These are phyloP conservation scores for Naja naja DNA, from an alignment of 2,113 vertebrate genomes.

Conservation along the genomic window DNA sequence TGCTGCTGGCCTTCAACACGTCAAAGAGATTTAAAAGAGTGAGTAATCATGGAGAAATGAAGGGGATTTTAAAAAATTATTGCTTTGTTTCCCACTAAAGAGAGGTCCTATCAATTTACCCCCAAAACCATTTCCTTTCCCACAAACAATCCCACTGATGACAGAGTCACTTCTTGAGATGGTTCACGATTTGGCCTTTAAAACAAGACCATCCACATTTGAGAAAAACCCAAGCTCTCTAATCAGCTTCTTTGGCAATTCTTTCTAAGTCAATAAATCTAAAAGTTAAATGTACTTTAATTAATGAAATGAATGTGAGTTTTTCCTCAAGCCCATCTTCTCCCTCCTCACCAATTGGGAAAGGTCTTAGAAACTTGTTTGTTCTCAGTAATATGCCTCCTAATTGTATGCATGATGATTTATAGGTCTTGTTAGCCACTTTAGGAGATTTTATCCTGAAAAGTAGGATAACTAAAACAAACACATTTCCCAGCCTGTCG, in stretches of 20 bases:
- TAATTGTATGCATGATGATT: neutral
- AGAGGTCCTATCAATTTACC: neutral
- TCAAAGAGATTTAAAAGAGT: neutral
- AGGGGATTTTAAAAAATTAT: neutral
- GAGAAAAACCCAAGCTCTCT: neutral
- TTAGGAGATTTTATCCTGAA: neutral
- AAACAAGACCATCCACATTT: neutral
- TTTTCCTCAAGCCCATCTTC: neutral
- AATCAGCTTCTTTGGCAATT: neutral
- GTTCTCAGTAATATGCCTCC: neutral
- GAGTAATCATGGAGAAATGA: neutral
- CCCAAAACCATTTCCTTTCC: neutral
- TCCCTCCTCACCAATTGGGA: neutral
- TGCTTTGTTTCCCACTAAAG: neutral
- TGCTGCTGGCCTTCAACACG: neutral
- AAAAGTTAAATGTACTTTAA: neutral
- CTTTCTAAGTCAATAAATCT: neutral
- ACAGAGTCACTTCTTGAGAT: neutral
- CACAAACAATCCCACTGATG: neutral
- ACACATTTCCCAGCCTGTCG: neutral
- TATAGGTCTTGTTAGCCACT: neutral
- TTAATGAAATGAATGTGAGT: neutral
- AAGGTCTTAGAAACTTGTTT: neutral
- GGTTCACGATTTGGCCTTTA: neutral
- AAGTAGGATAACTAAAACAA: neutral